Percentiles rank a stretch among this genome's conserved stretches.
These are phyloP conservation scores for Acronicta psi DNA, from an alignment of 2,888 invertebrate species.

Conservation along the genomic window DNA sequence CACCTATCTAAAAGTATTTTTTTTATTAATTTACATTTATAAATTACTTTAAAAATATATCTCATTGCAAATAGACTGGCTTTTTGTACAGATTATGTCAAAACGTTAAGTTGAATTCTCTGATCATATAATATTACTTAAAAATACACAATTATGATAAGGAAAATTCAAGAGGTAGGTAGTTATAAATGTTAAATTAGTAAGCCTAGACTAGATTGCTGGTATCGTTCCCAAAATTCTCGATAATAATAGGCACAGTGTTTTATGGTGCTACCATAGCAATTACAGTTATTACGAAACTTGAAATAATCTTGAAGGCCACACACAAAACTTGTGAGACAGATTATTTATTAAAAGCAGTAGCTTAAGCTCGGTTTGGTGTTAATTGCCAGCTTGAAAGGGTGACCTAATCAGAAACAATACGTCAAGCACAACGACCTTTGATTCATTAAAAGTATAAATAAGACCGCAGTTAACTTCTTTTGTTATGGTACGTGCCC, in stretches of 20 bases:
- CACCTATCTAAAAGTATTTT: no score
- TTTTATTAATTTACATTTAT: no score
- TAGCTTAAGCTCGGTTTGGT: not conserved
- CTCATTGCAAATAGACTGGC: no score
- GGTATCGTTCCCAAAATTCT: not conserved
- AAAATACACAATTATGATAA: no score
- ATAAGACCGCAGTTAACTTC: slow-evolving; percentile 30
- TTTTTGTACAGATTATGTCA: no score
- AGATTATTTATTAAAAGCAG: slow-evolving; percentile 14
- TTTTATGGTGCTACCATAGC: slow-evolving; percentile 2
- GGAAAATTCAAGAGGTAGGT: no score
- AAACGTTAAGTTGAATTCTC: no score
- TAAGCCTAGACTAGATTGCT: not conserved
- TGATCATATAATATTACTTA: no score
- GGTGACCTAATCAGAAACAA: slow-evolving; percentile 10
- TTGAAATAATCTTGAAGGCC: slow-evolving; percentile 11
- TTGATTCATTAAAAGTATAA: slow-evolving; percentile 41
- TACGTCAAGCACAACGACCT: slow-evolving; percentile 9
- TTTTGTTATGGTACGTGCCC: slow-evolving; percentile 27
- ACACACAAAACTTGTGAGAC: slow-evolving; percentile 7
- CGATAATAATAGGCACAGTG: not conserved
- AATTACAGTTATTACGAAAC: slow-evolving; percentile 10
- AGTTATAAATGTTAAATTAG: no score
- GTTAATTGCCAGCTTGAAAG: slow-evolving; percentile 4
- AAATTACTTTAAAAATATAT: no score